Evolutionary conservation across 2,113 vertebrate species (phyloP).

Genomic region (Megalops atlanticus): DNA sequence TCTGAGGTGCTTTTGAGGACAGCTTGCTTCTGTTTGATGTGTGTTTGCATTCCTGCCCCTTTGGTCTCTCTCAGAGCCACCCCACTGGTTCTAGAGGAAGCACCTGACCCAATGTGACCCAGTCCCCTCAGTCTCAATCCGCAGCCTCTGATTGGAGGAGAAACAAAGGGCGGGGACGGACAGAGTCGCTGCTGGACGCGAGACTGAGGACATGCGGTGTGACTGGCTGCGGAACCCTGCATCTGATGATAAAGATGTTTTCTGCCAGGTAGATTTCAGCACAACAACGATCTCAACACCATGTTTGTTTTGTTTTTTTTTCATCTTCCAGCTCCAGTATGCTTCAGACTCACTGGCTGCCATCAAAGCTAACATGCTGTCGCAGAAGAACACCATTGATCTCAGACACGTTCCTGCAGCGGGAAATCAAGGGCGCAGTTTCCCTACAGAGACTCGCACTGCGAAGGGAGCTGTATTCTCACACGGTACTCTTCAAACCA

Average conservation of each 20-base stretch:
- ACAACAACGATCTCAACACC: not conserved
- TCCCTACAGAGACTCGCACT: not conserved
- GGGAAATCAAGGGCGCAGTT: not conserved
- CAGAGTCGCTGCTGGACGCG: not conserved
- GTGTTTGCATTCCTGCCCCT: constrained; percentile 5
- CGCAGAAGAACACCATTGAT: not conserved
- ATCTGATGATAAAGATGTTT: not conserved
- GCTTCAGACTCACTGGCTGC: not conserved
- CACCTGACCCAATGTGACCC: no score
- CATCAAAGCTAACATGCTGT: not conserved
- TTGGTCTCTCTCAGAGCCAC: constrained; percentile 8
- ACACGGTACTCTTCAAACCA: no score
- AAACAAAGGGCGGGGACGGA: not conserved
- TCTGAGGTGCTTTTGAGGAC: no score
- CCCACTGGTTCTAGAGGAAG: constrained; percentile 20
- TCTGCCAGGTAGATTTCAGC: not conserved
- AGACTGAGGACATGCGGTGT: not conserved
- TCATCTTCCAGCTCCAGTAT: not conserved
- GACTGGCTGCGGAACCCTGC: no score
- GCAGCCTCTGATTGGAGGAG: not conserved
- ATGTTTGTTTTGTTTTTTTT: not conserved
- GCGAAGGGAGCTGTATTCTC: no score
- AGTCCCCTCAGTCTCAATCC: no score
- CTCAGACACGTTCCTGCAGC: not conserved
- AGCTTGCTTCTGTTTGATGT: no score